A percentile compares a stretch with the other conserved stretches of the same genome.
Evolutionary conservation across 2,797 vertebrate species (phyloP).

Genomic region (Tarsius wallacei): DNA sequence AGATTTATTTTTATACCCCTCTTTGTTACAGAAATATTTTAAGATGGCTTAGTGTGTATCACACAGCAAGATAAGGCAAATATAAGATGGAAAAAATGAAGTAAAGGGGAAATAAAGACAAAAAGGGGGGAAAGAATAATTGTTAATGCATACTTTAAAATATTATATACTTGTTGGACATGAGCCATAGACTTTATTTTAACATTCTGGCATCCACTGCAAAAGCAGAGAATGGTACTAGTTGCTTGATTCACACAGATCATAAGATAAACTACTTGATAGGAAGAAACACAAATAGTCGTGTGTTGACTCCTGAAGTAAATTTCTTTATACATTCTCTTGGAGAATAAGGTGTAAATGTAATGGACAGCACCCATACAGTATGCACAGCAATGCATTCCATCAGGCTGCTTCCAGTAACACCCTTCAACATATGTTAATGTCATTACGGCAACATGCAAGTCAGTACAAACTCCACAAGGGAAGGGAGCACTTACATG

Average conservation of each 20-base stretch:
- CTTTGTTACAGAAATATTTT: background rate
- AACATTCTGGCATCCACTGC: background rate
- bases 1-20: background rate
- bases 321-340: background rate
- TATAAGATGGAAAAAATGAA: background rate
- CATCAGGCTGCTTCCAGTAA: background rate
- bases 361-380: background rate
- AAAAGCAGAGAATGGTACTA: background rate
- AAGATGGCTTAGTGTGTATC: background rate
- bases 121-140: background rate
- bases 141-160: slow-evolving; percentile 43
- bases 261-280: background rate
- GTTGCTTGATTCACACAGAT: background rate
- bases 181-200: background rate
- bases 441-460: background rate
- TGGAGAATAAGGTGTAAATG: background rate
- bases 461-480: background rate
- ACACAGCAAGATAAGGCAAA: background rate
- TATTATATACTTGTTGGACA: background rate
- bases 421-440: background rate
- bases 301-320: background rate
- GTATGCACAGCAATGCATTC: background rate
- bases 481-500: background rate
- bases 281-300: slow-evolving; percentile 17
- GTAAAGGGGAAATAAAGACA: background rate